Percentiles rank a stretch among this genome's conserved stretches.
Evolutionary conservation across 2,113 vertebrate species (phyloP).

Genomic region (Columbina picui): DNA sequence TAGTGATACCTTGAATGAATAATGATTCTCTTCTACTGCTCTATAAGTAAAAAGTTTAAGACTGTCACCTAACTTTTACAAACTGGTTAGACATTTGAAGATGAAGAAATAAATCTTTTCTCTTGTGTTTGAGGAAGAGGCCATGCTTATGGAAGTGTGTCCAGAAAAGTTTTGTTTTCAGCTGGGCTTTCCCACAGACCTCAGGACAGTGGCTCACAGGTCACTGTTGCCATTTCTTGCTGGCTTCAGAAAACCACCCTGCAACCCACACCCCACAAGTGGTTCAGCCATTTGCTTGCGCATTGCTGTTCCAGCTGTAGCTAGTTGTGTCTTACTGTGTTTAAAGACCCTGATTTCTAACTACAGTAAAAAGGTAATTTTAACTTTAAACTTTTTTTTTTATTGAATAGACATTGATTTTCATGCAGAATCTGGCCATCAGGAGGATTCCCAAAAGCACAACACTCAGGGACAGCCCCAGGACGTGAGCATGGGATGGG

Average conservation of each 20-base stretch:
- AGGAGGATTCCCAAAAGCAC: background rate
- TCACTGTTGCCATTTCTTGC: background rate
- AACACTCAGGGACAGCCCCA: background rate
- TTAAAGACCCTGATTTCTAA: background rate
- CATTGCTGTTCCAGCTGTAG: background rate
- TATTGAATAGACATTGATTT: background rate
- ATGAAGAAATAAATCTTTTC: background rate
- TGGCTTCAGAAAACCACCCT: background rate
- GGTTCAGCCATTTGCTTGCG: background rate
- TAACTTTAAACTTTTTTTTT: background rate
- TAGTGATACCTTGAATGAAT: background rate
- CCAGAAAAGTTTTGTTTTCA: background rate
- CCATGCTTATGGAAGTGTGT: background rate
- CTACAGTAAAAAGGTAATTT: background rate
- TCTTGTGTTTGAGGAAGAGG: background rate
- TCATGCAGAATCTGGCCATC: background rate
- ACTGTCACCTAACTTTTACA: background rate
- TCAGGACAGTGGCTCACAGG: background rate
- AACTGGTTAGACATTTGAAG: background rate
- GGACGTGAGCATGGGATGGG: background rate
- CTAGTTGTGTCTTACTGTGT: background rate
- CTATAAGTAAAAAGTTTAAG: background rate
- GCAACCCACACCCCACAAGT: accelerated
- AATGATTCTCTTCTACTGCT: background rate
- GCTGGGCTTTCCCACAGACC: background rate